Evolutionary conservation across 2,888 invertebrate genomes (phyloP).

Genomic region (Hoplodrina ambigua): DNA sequence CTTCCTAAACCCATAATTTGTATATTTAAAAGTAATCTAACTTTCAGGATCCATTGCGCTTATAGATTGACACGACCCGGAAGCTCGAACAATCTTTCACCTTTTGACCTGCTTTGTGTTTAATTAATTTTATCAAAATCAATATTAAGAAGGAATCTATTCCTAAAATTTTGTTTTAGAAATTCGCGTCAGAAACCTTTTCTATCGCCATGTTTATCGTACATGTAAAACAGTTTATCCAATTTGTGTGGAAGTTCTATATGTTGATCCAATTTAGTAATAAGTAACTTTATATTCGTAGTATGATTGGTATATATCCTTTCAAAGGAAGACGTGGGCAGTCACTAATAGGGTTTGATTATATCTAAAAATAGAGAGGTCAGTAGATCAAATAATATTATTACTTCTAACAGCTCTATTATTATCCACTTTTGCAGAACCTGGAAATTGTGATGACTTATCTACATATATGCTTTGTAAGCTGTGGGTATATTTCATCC

Average conservation of each 20-base stretch:
- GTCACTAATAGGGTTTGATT: constrained; percentile 13
- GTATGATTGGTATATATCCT: neutral
- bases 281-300: constrained; percentile 10
- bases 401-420: constrained; percentile 8
- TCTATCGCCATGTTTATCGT: constrained; percentile 19
- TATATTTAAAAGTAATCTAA: constrained; percentile 15
- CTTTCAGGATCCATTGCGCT: no score
- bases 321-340: constrained; percentile 21
- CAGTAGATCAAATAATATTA: constrained; percentile 19
- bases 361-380: constrained; percentile 10
- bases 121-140: neutral
- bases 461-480: neutral
- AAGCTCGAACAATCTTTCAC: neutral
- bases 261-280: constrained; percentile 36
- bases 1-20: neutral
- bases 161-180: neutral
- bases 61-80: neutral
- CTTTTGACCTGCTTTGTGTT: neutral
- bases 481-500: neutral
- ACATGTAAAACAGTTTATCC: constrained; percentile 22
- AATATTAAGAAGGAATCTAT: neutral
- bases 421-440: constrained; percentile 25
- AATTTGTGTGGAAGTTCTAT: constrained; percentile 34
- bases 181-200: constrained; percentile 13
- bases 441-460: neutral